Conservation (phyloP, 1,140 invertebrate genomes). For the Araneus ventricosus region DNA sequence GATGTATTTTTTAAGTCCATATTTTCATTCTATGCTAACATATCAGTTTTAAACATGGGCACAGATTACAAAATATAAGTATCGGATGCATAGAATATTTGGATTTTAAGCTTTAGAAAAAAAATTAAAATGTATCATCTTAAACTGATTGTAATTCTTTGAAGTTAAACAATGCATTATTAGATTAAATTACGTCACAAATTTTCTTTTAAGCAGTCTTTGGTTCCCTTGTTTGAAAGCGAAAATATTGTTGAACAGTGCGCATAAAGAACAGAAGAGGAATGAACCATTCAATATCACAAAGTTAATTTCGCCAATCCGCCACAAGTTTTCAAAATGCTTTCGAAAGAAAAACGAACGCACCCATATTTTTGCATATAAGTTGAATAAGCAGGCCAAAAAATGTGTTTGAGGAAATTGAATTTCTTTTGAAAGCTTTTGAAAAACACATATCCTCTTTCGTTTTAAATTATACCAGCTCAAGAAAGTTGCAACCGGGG, state of each 20-base stretch:
- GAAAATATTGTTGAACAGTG: background rate
- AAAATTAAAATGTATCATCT: too few species aligned
- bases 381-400: background rate
- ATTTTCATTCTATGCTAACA: too few species aligned
- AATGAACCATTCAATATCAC: background rate
- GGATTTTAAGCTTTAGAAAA: too few species aligned
- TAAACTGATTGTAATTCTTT: too few species aligned
- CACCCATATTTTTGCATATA: background rate
- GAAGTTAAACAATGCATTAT: too few species aligned
- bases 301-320: background rate
- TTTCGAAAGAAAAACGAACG: background rate
- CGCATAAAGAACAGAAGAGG: background rate
- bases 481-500: conserved; percentile 5
- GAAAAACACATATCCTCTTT: conserved; percentile 19
- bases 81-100: too few species aligned
- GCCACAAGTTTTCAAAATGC: background rate
- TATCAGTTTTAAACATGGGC: too few species aligned
- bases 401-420: conserved; percentile 31
- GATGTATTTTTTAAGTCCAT: too few species aligned
- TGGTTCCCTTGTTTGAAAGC: background rate
- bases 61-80: too few species aligned
- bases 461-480: conserved; percentile 34
- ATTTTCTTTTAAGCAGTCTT: background rate
- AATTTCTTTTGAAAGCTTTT: conserved; percentile 45
- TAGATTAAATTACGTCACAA: too few species aligned